Evolutionary conservation across 2,797 vertebrate genomes (phyloP), one percentile per base, ranked within the genome.

Genomic region (Semotilus atromaculatus): DNA sequence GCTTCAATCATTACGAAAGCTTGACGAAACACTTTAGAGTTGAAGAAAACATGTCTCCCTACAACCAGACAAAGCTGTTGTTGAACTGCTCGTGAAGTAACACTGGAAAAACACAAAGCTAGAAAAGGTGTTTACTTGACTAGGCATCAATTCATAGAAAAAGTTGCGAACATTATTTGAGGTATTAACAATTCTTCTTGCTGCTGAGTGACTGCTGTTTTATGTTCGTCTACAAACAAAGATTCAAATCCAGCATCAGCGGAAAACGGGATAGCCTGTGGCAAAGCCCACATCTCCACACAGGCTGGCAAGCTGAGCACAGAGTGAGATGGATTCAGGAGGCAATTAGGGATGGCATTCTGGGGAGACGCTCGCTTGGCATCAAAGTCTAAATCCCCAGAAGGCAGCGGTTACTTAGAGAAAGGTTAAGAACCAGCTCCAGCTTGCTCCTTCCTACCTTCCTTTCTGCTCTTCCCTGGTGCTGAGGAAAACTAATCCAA

Each of bases 271-370:
- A 38, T 86, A 77, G 67, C 81, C 67, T 73, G 58, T 73, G 58
- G 85, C 85, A 79, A 79, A 72, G 67, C 34, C 67, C 70, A 66
- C 74, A 72, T 72, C 67, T 79, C 68, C 70, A 80, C 70, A 73
- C 70, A 86, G 51, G 72, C 76, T 84, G 48, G 71, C 10, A 66
- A 81, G 76, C 13, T 21, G 51, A 79, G 21, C 53, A 18, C 75
- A 79, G 75, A 80, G 70, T 19, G 86, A 92, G 92, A 93, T 91
- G 90, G 91, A 94, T 93, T 91, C 91, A 88, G 86, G 84, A 88
- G 83, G 91, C 92, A 93, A 94, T 94, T 93, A 93, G 88, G 90
- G 87, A 90, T 91, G 92, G 92, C 92, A 88, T 92, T 92, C 89
- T 90, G 60, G 71, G 73, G 87, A 90, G 89, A 90, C 85, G 85